A percentile compares a stretch with the other conserved stretches of the same genome.
These are phyloP conservation scores for Dasypogon diadema DNA, from an alignment of 2,888 invertebrate genomes.

Conservation along the genomic window DNA sequence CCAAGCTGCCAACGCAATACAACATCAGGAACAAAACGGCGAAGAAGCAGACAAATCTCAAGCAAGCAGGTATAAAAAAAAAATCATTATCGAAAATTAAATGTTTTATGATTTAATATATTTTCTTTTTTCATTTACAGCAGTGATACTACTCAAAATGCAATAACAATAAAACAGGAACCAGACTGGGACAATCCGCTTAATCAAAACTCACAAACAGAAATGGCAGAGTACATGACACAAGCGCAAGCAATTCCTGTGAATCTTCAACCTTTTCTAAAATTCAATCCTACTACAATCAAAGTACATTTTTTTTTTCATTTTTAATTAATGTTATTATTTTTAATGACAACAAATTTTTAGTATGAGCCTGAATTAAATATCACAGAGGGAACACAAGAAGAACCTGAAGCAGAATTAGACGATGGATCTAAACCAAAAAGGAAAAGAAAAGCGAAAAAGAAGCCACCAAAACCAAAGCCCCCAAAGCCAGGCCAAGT, in stretches of 20 bases:
- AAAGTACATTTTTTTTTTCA: constrained; percentile 52
- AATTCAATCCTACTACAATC: constrained; percentile 72
- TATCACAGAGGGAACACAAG: constrained; percentile 61
- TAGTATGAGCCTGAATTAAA: constrained; percentile 66
- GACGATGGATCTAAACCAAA: constrained; percentile 60
- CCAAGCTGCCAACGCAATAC: constrained; percentile 61
- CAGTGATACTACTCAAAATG: constrained; percentile 32
- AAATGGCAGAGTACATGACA: constrained; percentile 71
- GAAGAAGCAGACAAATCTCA: constrained; percentile 52
- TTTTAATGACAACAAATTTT: not conserved
- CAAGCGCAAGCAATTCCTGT: constrained; percentile 69
- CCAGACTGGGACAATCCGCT: constrained; percentile 65
- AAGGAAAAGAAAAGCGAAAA: constrained; percentile 81
- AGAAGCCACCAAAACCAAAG: constrained; percentile 82
- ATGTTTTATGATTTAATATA: too few species aligned
- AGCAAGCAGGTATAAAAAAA: not conserved
- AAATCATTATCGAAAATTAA: too few species aligned
- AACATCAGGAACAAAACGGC: constrained; percentile 32
- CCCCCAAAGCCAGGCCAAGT: constrained; percentile 85
- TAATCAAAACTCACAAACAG: constrained; percentile 64
- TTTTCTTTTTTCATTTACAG: too few species aligned
- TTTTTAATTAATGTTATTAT: not conserved
- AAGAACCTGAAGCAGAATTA: not conserved
- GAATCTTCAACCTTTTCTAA: constrained; percentile 74
- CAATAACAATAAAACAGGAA: constrained; percentile 64